Conservation (phyloP, 2,113 vertebrate species). For the Dermatemys mawii region DNA sequence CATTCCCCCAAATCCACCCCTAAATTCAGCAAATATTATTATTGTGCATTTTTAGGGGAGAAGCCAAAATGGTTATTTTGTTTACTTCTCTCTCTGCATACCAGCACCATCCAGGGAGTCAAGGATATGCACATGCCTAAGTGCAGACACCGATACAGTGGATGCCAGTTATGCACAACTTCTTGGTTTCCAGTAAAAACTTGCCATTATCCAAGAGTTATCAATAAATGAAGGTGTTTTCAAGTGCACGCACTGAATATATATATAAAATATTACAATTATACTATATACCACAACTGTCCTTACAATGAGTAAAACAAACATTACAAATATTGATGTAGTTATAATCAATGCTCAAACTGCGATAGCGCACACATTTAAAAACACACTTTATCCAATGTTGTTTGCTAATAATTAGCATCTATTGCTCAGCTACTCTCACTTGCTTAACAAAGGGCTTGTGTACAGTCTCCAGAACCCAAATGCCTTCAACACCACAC, state of each 20-base stretch:
- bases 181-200: background rate
- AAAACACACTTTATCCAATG: background rate
- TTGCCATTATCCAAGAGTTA: background rate
- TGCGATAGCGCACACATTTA: background rate
- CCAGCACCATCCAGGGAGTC: slow-evolving; percentile 16
- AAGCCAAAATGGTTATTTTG: background rate
- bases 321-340: background rate
- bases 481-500: background rate
- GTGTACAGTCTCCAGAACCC: background rate
- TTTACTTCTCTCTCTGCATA: background rate
- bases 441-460: background rate
- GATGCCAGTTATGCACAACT: background rate
- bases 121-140: background rate
- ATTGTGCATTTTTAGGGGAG: background rate
- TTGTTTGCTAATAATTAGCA: background rate
- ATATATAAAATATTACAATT: background rate
- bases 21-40: slow-evolving; percentile 47
- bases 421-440: background rate
- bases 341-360: background rate
- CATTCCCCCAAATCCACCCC: background rate
- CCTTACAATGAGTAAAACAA: background rate
- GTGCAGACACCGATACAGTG: slow-evolving; percentile 20
- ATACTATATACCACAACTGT: background rate
- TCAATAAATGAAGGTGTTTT: background rate
- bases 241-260: background rate